Evolutionary conservation across 2,797 vertebrate genomes (phyloP), one percentile per base, ranked within the genome.

Genomic region (Etheostoma perlongum): DNA sequence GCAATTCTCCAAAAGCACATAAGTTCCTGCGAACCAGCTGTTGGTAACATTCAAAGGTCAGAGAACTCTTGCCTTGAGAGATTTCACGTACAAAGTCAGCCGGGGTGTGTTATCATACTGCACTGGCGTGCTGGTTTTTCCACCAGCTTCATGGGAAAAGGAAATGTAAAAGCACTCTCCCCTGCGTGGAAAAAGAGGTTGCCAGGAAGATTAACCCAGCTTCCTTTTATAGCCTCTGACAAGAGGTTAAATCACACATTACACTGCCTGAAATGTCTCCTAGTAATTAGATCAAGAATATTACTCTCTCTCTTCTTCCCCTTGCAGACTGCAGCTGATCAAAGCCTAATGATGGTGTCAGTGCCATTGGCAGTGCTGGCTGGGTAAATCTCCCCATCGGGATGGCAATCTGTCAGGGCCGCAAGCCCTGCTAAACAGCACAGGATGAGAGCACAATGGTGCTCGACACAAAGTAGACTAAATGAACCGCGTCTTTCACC

Each of bases 211-310:
- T 95, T 95, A 95, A 95, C 94, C 93, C 91, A 89, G 93, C 94
- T 96, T 95, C 95, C 93, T 93, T 95, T 95, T 94, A 95, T 94
- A 95, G 95, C 93, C 92, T 88, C 88, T 88, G 93, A 95, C 93
- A 94, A 94, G 93, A 95, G 94, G 93, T 95, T 95, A 95, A 95
- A 95, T 95, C 93, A 94, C 93, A 94, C 93, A 93, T 94, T 94
- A 94, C 92, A 89, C 90, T 54, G 90, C 92, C 91, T 93, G 92
- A 94, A 93, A 94, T 89, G 93, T 92, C 91, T 92, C 86, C 89
- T 82, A 91, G 95, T 95, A 96, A 95, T 95, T 94, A 95, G 93
- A 95, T 95, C 94, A 95, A 92, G 94, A 95, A 95, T 94, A 96
- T 95, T 92, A 93, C 90, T 89, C 89, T 89, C 89, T 88, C 89